These are phyloP conservation scores for Flexamia atlantica DNA, from an alignment of 2,888 invertebrate genomes.

Conservation along the genomic window DNA sequence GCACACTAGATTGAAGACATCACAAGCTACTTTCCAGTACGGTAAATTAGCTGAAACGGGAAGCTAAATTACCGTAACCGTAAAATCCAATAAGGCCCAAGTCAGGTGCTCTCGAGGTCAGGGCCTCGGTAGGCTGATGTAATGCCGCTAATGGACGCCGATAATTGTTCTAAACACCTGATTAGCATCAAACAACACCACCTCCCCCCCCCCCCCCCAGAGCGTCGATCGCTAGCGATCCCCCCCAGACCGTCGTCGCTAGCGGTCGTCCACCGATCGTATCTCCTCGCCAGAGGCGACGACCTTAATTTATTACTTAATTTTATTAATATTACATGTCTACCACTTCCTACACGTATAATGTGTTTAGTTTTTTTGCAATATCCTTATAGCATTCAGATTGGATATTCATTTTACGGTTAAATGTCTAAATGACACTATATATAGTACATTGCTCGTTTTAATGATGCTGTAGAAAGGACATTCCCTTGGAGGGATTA, in stretches of 20 bases:
- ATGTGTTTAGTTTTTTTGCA: neutral
- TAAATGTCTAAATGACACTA: neutral
- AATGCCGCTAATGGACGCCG: slow-evolving; percentile 3
- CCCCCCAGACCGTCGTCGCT: too few relatives aligned
- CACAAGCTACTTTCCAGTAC: too few relatives aligned
- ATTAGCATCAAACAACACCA: slow-evolving; percentile 18
- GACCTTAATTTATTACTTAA: slow-evolving; percentile 48
- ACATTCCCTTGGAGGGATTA: neutral
- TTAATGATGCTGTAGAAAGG: neutral
- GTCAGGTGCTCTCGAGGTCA: too few relatives aligned
- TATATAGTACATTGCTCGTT: neutral
- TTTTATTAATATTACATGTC: slow-evolving; percentile 38
- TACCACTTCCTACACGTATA: slow-evolving; percentile 17
- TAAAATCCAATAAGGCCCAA: too few relatives aligned
- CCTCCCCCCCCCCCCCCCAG: neutral
- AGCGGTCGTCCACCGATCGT: neutral
- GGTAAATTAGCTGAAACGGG: too few relatives aligned
- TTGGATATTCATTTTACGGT: neutral
- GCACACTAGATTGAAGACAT: too few relatives aligned
- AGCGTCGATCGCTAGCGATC: too few relatives aligned
- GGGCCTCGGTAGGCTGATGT: neutral
- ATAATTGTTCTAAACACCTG: slow-evolving; percentile 33
- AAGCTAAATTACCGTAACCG: too few relatives aligned
- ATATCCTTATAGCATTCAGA: neutral
- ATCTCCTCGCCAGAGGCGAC: neutral